Evolutionary conservation across 2,113 vertebrate species (phyloP).

Genomic region (Stegostoma tigrinum): DNA sequence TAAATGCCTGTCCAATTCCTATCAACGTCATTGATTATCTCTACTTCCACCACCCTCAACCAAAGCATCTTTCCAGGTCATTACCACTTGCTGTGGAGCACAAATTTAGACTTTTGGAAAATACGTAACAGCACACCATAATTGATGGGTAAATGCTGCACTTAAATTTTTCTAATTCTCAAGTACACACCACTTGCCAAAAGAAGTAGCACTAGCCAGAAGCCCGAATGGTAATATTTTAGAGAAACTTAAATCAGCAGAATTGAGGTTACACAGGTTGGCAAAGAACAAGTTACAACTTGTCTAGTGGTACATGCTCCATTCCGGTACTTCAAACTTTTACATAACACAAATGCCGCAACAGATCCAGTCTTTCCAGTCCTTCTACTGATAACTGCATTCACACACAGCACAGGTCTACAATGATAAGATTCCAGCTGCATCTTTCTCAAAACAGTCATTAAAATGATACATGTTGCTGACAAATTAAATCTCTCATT

Average conservation of each 20-base stretch:
- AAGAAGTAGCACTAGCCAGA: background rate
- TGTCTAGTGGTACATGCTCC: background rate
- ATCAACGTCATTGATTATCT: too few species aligned
- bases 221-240: background rate
- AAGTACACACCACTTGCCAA: background rate
- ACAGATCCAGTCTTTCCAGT: background rate
- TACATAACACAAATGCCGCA: background rate
- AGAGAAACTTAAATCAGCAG: background rate
- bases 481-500: background rate
- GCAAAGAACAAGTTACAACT: slow-evolving; percentile 10
- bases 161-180: background rate
- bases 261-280: background rate
- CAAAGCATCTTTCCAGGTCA: too few species aligned
- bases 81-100: background rate
- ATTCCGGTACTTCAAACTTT: background rate
- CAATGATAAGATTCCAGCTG: background rate
- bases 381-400: background rate
- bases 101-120: background rate
- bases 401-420: background rate
- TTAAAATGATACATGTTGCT: background rate
- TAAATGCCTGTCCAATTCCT: too few species aligned
- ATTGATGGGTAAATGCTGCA: background rate
- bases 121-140: background rate
- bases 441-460: background rate
- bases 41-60: too few species aligned